Evolutionary conservation across 2,888 invertebrate genomes (phyloP).

Genomic region (Dryomyza anilis): DNA sequence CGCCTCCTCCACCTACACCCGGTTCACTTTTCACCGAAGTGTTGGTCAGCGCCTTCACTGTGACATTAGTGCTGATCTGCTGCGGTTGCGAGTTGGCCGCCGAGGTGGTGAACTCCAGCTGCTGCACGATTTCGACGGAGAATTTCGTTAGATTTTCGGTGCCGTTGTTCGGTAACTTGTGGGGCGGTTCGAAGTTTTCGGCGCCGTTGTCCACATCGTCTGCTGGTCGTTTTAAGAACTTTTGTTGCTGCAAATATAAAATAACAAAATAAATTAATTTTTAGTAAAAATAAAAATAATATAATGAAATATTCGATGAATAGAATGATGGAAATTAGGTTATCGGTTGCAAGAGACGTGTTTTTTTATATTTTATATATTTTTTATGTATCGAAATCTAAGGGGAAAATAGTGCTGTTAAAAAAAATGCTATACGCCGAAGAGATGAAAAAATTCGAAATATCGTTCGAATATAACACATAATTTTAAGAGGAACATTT

Average conservation of each 20-base stretch:
- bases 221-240: slow-evolving; percentile 77
- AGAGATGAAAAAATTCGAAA: too few species aligned
- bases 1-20: slow-evolving; percentile 49
- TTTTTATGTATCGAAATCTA: too few species aligned
- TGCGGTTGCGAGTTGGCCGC: slow-evolving; percentile 86
- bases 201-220: slow-evolving; percentile 66
- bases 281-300: slow-evolving; percentile 5
- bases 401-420: too few species aligned
- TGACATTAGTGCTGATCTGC: slow-evolving; percentile 90
- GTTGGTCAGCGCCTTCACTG: slow-evolving; percentile 81
- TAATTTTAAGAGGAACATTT: too few species aligned
- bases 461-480: too few species aligned
- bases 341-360: too few species aligned
- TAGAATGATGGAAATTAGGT: too few species aligned
- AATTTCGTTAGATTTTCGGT: slow-evolving; percentile 72
- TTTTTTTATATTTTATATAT: too few species aligned
- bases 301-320: background rate
- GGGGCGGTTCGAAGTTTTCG: slow-evolving; percentile 71
- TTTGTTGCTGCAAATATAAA: slow-evolving; percentile 73
- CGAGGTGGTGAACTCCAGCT: slow-evolving; percentile 86
- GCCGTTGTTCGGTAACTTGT: slow-evolving; percentile 68
- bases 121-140: slow-evolving; percentile 91
- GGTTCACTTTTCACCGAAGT: slow-evolving; percentile 63
- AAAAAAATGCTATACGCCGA: too few species aligned
- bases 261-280: slow-evolving; percentile 14